Evolutionary conservation across 2,888 invertebrate species (phyloP).

Genomic region (Charanyca ferruginea): DNA sequence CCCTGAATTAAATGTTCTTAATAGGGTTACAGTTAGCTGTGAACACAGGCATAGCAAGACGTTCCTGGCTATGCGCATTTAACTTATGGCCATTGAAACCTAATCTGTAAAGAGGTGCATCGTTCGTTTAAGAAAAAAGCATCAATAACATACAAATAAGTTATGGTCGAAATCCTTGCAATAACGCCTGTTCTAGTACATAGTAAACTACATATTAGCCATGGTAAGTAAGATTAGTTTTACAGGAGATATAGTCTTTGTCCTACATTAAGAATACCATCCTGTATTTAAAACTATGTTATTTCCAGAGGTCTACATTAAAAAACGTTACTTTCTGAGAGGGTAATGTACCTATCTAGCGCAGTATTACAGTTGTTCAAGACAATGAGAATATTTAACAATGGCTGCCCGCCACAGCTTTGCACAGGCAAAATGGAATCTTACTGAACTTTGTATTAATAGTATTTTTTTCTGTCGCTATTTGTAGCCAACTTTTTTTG

Average conservation of each 20-base stretch:
- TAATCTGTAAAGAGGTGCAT: no score
- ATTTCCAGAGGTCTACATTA: conserved; percentile 31
- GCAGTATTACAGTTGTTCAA: conserved; percentile 51
- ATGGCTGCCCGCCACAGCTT: conserved; percentile 57
- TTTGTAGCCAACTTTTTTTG: not conserved
- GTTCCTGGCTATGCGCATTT: no score
- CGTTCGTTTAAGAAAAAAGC: no score
- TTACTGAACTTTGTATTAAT: conserved; percentile 51
- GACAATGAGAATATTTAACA: conserved; percentile 61
- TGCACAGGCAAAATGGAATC: conserved; percentile 46
- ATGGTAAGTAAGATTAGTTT: no score
- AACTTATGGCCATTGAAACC: no score
- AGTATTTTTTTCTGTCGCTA: conserved; percentile 30
- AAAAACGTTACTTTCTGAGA: conserved; percentile 46
- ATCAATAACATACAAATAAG: no score
- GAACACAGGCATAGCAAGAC: no score
- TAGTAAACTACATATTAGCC: no score
- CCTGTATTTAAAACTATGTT: conserved; percentile 29
- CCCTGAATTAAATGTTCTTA: no score
- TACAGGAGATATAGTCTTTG: not conserved
- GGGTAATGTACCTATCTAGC: conserved; percentile 44
- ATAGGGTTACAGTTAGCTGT: no score
- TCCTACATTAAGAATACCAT: not conserved
- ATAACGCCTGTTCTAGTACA: no score
- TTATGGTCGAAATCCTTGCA: no score